phyloP scores from a whole-genome alignment of 2,113 vertebrate species.

The Thinocorus orbignyianus region DNA sequence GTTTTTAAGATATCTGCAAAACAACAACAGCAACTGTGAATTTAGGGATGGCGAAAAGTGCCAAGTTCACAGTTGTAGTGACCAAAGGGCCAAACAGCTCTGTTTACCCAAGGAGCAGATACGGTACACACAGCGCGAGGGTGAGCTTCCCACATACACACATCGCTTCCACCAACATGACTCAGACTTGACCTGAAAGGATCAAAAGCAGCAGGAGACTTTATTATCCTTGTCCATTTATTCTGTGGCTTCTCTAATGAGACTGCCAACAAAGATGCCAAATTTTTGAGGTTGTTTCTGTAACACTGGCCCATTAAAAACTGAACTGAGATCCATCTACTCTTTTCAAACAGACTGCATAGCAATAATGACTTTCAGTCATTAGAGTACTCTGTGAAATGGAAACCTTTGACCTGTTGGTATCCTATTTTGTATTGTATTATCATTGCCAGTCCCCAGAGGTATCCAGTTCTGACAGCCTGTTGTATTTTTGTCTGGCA shows the following conservation, averaged over 20 bases:
- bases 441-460: constrained; percentile 65
- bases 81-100: constrained; percentile 33
- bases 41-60: not conserved
- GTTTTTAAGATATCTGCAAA: constrained; percentile 36
- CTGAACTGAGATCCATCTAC: constrained; percentile 62
- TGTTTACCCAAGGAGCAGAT: constrained; percentile 35
- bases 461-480: constrained; percentile 65
- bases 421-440: constrained; percentile 70
- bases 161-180: constrained; percentile 27
- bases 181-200: constrained; percentile 48
- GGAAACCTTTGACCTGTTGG: constrained; percentile 69
- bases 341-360: constrained; percentile 67
- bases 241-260: constrained; percentile 71
- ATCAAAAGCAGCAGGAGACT: constrained; percentile 64
- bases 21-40: constrained; percentile 16
- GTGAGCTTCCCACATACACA: constrained; percentile 29
- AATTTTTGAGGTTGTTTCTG: constrained; percentile 71
- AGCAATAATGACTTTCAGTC: constrained; percentile 70
- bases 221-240: constrained; percentile 67
- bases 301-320: constrained; percentile 68
- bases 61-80: constrained; percentile 11
- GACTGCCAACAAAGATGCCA: constrained; percentile 71
- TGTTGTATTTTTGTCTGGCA: constrained; percentile 56
- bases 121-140: not conserved
- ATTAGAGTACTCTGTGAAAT: constrained; percentile 68